These are phyloP conservation scores for Arctia plantaginis DNA, from an alignment of 2,888 invertebrate genomes.

Conservation along the genomic window DNA sequence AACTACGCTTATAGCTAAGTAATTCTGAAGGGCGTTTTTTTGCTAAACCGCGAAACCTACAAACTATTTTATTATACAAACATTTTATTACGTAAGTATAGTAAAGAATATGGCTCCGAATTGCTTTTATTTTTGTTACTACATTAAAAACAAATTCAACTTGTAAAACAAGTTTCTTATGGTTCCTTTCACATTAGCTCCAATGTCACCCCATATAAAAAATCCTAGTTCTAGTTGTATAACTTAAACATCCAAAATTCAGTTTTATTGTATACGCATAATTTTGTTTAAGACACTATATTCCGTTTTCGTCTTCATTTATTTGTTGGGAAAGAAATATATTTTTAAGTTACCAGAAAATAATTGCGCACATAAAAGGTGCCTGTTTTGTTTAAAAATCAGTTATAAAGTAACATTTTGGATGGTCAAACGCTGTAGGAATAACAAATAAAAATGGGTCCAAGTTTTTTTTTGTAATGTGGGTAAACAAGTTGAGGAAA, in stretches of 20 bases:
- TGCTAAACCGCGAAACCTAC: constrained; percentile 51
- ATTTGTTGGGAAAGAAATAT: not conserved
- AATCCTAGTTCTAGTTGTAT: too few species aligned
- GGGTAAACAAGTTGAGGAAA: not conserved
- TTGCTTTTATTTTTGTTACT: constrained; percentile 22
- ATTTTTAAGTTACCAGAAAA: not conserved
- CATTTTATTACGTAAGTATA: constrained; percentile 44
- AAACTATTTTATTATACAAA: constrained; percentile 45
- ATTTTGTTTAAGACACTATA: not conserved
- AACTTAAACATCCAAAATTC: not conserved
- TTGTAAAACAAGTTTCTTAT: constrained; percentile 1
- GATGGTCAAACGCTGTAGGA: not conserved
- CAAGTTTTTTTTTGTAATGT: not conserved
- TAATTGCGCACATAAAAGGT: too few species aligned
- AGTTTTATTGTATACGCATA: not conserved
- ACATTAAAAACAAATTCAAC: constrained; percentile 18
- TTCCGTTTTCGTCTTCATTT: not conserved
- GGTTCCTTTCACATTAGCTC: not conserved
- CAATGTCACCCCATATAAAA: not conserved
- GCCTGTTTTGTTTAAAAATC: not conserved
- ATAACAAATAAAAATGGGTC: not conserved
- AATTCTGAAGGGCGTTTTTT: constrained; percentile 42
- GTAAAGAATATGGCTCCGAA: constrained; percentile 42
- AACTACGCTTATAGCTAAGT: constrained; percentile 48
- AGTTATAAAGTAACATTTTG: not conserved